Evolutionary conservation across 92 coral and sea anemone species (phyloP), one percentile per base, ranked within the genome.

Genomic region (Palythoa grandis): DNA sequence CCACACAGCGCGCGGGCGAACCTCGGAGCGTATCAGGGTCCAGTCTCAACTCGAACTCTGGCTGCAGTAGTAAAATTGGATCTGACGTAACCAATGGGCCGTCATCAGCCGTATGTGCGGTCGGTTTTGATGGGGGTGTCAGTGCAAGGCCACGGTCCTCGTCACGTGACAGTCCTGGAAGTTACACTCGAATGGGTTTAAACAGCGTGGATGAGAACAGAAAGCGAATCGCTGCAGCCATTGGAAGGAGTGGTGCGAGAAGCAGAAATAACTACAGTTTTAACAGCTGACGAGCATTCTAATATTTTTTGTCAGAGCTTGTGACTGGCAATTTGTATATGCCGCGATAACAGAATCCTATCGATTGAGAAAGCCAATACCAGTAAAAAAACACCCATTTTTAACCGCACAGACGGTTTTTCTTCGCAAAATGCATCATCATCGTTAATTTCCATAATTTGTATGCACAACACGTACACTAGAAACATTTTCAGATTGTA

Each of bases 141-240:
- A 86, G 89, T 22, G 79, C 56, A 74, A 88, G 89, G 79, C 82
- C 92, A 48, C 87, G 85, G 3, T 67, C 90, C 4, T 74, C 67
- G 35, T 67, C 92, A 67, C 93, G 88, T 78, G 97, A 92, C 13
- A 37, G 92, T 47, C 74, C 74, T 2, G 90, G 95, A 25, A 84
- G 89, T 19, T 53, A 50, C 24, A 83, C 95, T 63, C 98, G 94
- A 70, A 11, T 17, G 16, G 66, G 63, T 52, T 82, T 83, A 12
- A 93, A 92, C 37, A 95, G 98, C 75, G 97, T 96, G 53, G 98
- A 95, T 79, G 95, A 92, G 68, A 92, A 94, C 76, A 87, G 99
- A 52, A 93, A 96, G 75, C 92, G 99, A 86, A 96, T 96, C 25
- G 96, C 98, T 0, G 96, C 91, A 9, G 99, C 99, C 24, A 88